These are phyloP conservation scores for Scaptomyza graminum DNA, from an alignment of 1,140 invertebrate species.

Conservation along the genomic window DNA sequence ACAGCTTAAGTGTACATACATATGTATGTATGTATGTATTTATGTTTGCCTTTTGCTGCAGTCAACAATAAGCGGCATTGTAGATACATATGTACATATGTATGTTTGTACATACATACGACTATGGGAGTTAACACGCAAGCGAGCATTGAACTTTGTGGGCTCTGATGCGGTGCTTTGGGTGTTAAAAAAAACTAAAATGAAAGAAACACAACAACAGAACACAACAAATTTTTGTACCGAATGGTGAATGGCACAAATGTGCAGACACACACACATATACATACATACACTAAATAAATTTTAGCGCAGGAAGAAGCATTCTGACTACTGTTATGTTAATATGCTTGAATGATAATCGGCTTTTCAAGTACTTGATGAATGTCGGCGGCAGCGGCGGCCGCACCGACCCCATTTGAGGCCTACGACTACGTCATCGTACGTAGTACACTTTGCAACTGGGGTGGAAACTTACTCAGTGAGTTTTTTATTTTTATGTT, in stretches of 20 bases:
- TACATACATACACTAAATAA: background rate
- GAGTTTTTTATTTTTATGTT: background rate
- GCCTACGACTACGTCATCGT: background rate
- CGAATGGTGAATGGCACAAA: slow-evolving; percentile 2
- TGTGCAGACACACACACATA: background rate
- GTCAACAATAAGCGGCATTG: background rate
- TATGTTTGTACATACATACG: slow-evolving; percentile 6
- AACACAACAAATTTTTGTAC: slow-evolving; percentile 22
- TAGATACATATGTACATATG: no score
- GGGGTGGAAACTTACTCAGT: no score
- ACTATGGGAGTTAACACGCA: slow-evolving; percentile 26
- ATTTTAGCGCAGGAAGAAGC: slow-evolving; percentile 24
- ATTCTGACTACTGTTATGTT: slow-evolving; percentile 8
- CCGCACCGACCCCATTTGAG: background rate
- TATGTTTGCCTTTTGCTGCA: background rate
- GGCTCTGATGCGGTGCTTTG: slow-evolving; percentile 18
- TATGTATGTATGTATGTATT: background rate
- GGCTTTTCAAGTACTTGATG: slow-evolving; percentile 9
- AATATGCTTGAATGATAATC: slow-evolving; percentile 10
- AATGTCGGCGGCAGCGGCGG: background rate
- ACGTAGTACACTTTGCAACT: no score
- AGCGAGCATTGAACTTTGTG: slow-evolving; percentile 37
- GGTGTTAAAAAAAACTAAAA: background rate
- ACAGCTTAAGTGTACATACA: slow-evolving; percentile 21
- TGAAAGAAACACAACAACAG: background rate